These are phyloP conservation scores for Neodon shergylaensis DNA, from an alignment of 2,113 vertebrate genomes.

Conservation along the genomic window DNA sequence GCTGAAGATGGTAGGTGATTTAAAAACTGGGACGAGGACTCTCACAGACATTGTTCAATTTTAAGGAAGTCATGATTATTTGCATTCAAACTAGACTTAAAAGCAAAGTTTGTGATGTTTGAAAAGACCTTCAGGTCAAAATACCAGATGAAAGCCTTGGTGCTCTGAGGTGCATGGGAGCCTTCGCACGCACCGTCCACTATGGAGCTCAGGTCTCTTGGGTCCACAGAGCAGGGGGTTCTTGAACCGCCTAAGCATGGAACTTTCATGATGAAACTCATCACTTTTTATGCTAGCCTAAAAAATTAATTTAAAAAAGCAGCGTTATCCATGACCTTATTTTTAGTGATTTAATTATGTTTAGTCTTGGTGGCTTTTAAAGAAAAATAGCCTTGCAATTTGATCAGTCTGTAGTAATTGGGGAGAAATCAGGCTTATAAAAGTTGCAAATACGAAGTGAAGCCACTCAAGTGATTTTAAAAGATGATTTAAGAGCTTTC, in stretches of 20 bases:
- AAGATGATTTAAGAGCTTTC: constrained; percentile 17
- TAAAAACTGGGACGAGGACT: neutral
- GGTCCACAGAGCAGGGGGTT: neutral
- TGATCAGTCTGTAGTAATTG: neutral
- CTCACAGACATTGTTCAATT: neutral
- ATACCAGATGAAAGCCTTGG: neutral
- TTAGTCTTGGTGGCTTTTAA: constrained; percentile 1
- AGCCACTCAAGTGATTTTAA: neutral
- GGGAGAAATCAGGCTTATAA: neutral
- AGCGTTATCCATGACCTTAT: neutral
- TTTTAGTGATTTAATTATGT: constrained; percentile 43
- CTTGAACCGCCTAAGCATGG: neutral
- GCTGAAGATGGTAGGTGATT: neutral
- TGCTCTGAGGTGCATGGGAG: neutral
- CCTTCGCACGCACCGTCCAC: neutral
- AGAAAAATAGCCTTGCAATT: neutral
- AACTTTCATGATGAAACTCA: neutral
- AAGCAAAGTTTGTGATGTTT: neutral
- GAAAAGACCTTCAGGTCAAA: neutral
- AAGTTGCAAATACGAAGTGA: neutral
- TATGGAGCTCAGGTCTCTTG: neutral
- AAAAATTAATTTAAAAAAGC: neutral
- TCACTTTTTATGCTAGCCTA: neutral
- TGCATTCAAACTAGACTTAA: neutral
- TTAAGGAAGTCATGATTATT: constrained; percentile 10